Base-by-base conservation (phyloP, 1,140 invertebrate species). In the Ctenoplectra terminalis region DNA sequence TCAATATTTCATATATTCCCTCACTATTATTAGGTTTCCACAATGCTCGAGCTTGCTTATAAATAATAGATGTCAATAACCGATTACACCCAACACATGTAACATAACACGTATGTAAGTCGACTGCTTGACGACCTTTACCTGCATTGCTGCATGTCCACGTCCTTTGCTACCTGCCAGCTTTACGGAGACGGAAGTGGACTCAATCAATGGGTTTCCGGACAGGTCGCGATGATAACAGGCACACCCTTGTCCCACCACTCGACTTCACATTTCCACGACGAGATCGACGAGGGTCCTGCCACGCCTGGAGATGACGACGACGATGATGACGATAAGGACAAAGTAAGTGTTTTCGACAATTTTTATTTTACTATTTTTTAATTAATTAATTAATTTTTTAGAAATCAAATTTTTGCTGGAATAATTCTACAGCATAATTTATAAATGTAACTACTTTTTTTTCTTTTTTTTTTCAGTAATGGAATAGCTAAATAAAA, bases 271-370 rank as follows among this genome's bases (percentile, higher is more conserved):
- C 87, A 92, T 26, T 85, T 91, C 58, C 88, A 90, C 43, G 92
- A 93, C 75, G 66, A 85, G 2, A 54, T 48, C 0, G 93, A 94
- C 31, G 93, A 94, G 50, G 88, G 92, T 23, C 90, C 90, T 0
- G 69, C 85, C 17, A 93, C 96, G 67, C 95, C 96, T 31, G 97
- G 96, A 80, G 96, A 97, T 89, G 97, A 98, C 88, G 96, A 97
- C 76, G 97, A 97, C 69, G 97, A 97, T 81, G 96, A 97, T 5
- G 97, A 97, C 74, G 96, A 97, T 87, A 96, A 97, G 91, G 96
- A 97, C 86, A 96, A 96, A 92, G 95, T 95, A 84, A 82, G 79
- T 82, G 43, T 43, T 2, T 13, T n/a, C 54, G n/a, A 0, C 20
- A 31, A 11, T 61, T 15, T 4, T n/a, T 17, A 54, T 26, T 37